phyloP scores from a whole-genome alignment of 2,113 vertebrate genomes.

The Poeciliopsis prolifica region DNA sequence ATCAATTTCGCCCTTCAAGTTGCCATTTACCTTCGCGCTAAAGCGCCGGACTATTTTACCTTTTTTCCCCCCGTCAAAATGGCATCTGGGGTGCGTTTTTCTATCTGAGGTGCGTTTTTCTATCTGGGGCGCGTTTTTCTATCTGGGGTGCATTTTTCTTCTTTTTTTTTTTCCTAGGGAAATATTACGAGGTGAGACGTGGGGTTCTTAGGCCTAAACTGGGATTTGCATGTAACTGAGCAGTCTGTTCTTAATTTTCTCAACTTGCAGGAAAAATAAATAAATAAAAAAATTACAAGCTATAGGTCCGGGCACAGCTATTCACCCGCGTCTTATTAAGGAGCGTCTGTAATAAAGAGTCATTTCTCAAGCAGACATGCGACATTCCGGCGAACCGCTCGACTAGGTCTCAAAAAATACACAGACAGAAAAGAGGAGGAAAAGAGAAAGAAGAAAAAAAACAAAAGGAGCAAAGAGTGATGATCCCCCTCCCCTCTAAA shows the following conservation, averaged over 20 bases:
- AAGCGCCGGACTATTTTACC: slow-evolving; percentile 57
- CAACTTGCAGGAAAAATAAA: slow-evolving; percentile 35
- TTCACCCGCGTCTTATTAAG: slow-evolving; percentile 60
- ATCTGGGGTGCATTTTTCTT: slow-evolving; percentile 55
- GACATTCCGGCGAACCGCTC: slow-evolving; percentile 72
- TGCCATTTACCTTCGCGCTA: slow-evolving; percentile 52
- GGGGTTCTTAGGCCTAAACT: slow-evolving; percentile 60
- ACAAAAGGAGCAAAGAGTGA: slow-evolving; percentile 75
- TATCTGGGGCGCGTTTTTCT: slow-evolving; percentile 56
- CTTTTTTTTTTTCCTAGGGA: slow-evolving; percentile 17
- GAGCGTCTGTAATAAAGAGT: slow-evolving; percentile 54
- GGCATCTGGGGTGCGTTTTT: slow-evolving; percentile 58
- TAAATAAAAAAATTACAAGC: slow-evolving; percentile 12
- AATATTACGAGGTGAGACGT: slow-evolving; percentile 70
- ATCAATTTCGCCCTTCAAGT: slow-evolving; percentile 65
- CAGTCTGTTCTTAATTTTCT: slow-evolving; percentile 61
- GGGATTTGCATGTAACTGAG: slow-evolving; percentile 43
- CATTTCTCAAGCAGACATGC: slow-evolving; percentile 66
- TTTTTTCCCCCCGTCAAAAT: slow-evolving; percentile 26
- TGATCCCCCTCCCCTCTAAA: slow-evolving; percentile 72
- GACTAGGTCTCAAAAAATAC: slow-evolving; percentile 57
- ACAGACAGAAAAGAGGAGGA: slow-evolving; percentile 15
- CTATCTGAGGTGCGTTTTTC: slow-evolving; percentile 56
- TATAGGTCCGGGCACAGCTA: slow-evolving; percentile 35
- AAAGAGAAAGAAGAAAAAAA: slow-evolving; percentile 45